Percentiles rank a stretch among this genome's conserved stretches.
phyloP scores from a whole-genome alignment of 2,113 vertebrate species.

The Saguinus midas region DNA sequence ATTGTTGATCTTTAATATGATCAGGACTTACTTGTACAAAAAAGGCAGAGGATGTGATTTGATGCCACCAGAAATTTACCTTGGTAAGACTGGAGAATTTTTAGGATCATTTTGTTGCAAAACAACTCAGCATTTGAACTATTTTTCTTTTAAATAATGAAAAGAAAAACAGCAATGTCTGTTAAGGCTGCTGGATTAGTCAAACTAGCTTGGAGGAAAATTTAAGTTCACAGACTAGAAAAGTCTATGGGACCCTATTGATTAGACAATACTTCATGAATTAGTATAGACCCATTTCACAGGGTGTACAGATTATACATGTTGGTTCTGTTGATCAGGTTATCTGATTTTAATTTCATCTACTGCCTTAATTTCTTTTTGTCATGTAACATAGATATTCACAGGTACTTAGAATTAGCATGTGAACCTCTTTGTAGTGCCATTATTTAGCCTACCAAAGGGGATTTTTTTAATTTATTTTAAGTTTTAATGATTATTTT shows the following conservation, averaged over 20 bases:
- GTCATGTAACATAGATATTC: neutral
- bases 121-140: neutral
- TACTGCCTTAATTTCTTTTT: neutral
- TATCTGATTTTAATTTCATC: neutral
- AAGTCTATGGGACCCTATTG: constrained; percentile 6
- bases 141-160: neutral
- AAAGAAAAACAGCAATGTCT: neutral
- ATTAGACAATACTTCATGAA: constrained; percentile 26
- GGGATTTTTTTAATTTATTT: neutral
- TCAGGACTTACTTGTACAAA: constrained; percentile 49
- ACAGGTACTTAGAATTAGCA: neutral
- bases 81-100: constrained; percentile 30
- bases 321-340: neutral
- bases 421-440: neutral
- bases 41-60: constrained; percentile 35
- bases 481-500: neutral
- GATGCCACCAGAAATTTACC: constrained; percentile 42
- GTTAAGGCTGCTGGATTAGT: neutral
- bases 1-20: constrained; percentile 50
- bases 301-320: neutral
- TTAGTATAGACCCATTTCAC: neutral
- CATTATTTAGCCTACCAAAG: neutral
- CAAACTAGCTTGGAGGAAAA: neutral
- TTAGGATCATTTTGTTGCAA: constrained; percentile 56
- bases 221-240: neutral